phyloP scores from a whole-genome alignment of 2,888 invertebrate species.

The Caradrina clavipalpis region DNA sequence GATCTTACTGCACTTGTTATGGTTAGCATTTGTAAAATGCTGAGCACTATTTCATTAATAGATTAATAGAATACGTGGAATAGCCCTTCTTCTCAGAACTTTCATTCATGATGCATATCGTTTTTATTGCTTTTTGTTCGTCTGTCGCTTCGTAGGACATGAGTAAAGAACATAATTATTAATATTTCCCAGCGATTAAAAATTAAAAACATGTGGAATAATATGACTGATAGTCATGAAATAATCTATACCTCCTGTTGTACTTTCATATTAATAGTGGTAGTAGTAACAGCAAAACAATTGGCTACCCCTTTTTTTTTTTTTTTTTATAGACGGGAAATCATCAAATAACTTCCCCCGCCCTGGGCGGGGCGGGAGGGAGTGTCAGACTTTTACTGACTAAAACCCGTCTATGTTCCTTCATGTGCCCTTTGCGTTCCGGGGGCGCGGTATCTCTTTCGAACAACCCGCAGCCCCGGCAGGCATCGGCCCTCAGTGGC shows the following conservation, averaged over 20 bases:
- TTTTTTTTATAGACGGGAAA: too few relatives aligned
- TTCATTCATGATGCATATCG: conserved; percentile 31
- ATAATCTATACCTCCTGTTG: background rate
- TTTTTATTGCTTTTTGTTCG: conserved; percentile 30
- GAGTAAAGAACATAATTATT: conserved; percentile 1
- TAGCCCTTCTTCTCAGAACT: conserved; percentile 14
- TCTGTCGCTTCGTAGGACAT: background rate
- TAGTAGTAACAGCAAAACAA: background rate
- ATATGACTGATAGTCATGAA: background rate
- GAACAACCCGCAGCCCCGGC: too few relatives aligned
- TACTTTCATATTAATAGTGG: background rate
- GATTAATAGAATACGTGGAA: conserved; percentile 26
- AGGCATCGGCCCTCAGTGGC: too few relatives aligned
- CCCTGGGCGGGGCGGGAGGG: too few relatives aligned
- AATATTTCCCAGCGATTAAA: too few relatives aligned
- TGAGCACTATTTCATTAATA: conserved; percentile 20
- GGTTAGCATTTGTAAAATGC: conserved; percentile 2
- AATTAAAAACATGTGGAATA: background rate
- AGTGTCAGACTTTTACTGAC: too few relatives aligned
- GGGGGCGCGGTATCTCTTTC: too few relatives aligned
- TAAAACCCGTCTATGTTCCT: too few relatives aligned
- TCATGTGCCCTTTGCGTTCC: too few relatives aligned
- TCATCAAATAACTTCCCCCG: too few relatives aligned
- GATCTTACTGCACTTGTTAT: background rate
- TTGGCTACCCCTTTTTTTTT: background rate